These are phyloP conservation scores for Metacarcinus magister DNA, from an alignment of 2,888 invertebrate species.

Conservation along the genomic window DNA sequence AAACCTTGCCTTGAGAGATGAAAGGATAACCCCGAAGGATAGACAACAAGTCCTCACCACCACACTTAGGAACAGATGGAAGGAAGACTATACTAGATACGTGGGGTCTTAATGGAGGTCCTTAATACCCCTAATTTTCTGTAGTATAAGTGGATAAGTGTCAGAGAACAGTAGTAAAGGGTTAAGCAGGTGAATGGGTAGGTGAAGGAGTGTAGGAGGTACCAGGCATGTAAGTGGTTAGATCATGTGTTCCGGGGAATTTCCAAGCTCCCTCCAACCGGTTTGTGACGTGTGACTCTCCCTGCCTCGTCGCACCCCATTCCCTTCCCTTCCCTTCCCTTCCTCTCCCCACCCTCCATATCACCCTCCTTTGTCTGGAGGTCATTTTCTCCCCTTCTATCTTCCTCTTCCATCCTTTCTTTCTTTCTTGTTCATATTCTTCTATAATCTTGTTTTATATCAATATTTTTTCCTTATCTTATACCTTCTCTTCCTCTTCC, in stretches of 20 bases:
- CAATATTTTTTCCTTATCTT: neutral
- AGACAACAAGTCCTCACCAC: neutral
- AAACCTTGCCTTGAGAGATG: neutral
- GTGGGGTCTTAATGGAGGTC: too few relatives aligned
- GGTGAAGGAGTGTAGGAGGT: neutral
- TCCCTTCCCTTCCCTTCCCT: neutral
- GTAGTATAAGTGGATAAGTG: neutral
- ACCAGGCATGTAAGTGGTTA: neutral
- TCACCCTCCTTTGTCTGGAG: neutral
- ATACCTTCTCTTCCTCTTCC: neutral
- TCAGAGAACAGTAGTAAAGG: neutral
- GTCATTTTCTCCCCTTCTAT: neutral
- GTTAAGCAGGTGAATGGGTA: neutral
- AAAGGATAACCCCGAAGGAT: neutral
- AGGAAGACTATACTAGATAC: neutral
- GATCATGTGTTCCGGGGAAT: constrained; percentile 23
- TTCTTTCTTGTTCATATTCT: neutral
- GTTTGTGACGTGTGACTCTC: neutral
- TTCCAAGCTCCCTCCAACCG: neutral
- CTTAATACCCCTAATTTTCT: too few relatives aligned
- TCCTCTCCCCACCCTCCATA: neutral
- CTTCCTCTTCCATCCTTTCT: neutral
- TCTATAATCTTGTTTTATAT: neutral
- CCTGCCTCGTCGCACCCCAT: neutral
- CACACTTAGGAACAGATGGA: neutral